Evolutionary conservation across 1,140 invertebrate genomes (phyloP), one percentile per base, ranked within the genome.

Genomic region (Zelostemma sp.): DNA sequence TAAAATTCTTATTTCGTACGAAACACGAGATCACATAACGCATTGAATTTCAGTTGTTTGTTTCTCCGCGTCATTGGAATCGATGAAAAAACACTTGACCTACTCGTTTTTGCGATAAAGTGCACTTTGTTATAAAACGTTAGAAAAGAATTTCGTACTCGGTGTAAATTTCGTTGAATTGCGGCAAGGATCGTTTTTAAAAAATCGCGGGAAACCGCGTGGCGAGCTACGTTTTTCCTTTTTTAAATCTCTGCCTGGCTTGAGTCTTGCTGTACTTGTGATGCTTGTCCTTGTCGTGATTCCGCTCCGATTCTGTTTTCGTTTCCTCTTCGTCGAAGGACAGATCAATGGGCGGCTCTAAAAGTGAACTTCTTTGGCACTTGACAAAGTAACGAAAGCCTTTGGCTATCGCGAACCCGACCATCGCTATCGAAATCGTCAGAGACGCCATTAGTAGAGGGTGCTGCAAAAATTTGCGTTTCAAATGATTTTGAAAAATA

Each of bases 191-290:
- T 5, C 28, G 11, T 31, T 31, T 31, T 11, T 5, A 5, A 31
- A 31, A 11, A 5, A 11, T 31, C 5, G 28, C 28, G 28, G 11
- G 11, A 19, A n/a, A 2, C 38, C 35, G 18, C 40, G 28, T 68
- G 28, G 63, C 62, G 43, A 46, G 68, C 65, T 82, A 87, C 63
- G 77, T 81, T 83, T 90, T 91, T 57, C 90, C 90, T 81, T 91
- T 91, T 71, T 89, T 89, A 78, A 90, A 91, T 76, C 91, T 84
- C 60, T 91, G 88, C 60, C 90, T 83, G 3, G 90, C 90, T 80
- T 91, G 90, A 6, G 90, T 90, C 86, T 91, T 92, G 50, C 88
- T 90, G 62, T 91, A 91, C 77, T 87, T 85, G 12, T 80, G 80
- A 65, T 80, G 77, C 59, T 80, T 80, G 8, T 84, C 80, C 65